Evolutionary conservation across 2,113 vertebrate species (phyloP), one percentile per base, ranked within the genome.

Genomic region (Fulica atra): DNA sequence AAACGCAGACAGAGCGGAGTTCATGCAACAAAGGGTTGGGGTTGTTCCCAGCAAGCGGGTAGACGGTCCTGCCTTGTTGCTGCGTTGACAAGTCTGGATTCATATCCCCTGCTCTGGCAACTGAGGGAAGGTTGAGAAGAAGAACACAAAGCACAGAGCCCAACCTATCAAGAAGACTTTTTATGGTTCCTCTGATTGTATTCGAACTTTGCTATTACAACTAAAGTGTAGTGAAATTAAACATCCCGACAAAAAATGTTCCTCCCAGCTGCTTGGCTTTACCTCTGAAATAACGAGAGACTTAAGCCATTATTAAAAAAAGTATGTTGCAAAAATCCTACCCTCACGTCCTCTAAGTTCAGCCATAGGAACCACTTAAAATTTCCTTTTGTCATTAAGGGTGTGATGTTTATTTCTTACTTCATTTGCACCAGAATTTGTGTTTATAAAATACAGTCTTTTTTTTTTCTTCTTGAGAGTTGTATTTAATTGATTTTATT

Each of bases 61-160:
- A 54, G 96, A 89, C 92, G 93, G 97, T 98, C 97, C 98, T 98
- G 93, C 95, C 96, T 95, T 80, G 89, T 91, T 81, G 88, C 93
- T 94, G 79, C 74, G 31, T 68, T 94, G 96, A 83, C 82, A 77
- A 96, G 79, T 46, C 86, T 88, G 94, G 94, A 97, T 95, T 82
- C 65, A 57, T 81, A 93, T 71, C 78, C 83, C 68, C 90, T 92
- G 26, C 95, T 96, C 81, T 89, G 92, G 93, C 89, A 82, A 92
- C 95, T 35, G 92, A 97, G 97, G 94, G 96, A 97, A 97, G 93
- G 92, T 91, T 94, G 87, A 97, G 96, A 97, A 96, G 96, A 97
- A 88, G 71, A 90, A 92, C 94, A 96, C 94, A 96, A 97, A 97
- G 97, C 97, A 97, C 97, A 98, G 98, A 97, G 91, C 86, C 95